Base-by-base conservation (phyloP, 2,888 invertebrate genomes). In the Shargacucullia verbasci region DNA sequence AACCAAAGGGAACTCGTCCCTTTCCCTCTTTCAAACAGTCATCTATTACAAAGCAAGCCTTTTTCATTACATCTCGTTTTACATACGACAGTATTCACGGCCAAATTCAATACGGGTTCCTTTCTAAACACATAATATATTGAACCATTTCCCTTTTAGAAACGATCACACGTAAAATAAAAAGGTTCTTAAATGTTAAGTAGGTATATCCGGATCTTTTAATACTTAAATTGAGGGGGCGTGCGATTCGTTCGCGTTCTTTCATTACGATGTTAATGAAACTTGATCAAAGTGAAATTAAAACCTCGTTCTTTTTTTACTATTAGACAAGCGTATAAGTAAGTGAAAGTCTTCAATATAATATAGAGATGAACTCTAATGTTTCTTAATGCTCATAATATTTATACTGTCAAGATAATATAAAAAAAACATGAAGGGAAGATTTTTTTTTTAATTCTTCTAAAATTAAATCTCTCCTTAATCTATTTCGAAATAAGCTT, bases 61-160 rank as follows among this genome's bases (percentile, higher is more conserved):
- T 72, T 76, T 75, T 66, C 68, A 76, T 74, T 74, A 70, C 57
- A 59, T 62, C 33, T 59, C 65, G 57, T 58, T 75, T 73, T 65
- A 65, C 69, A 77, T 74, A 69, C 56, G 56, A 53, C 55, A 54
- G 62, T 49, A 49, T 63, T 60, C 62, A 65, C 43, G 44, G 54
- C 44, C 33, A 57, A 70, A 70, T 70, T 74, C 75, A 69, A 77
- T 70, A 59, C 60, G 31, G 49, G 25, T 53, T 61, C 55, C 53
- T 50, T 56, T 67, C 39, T 55, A 47, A 67, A 58, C 38, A 53
- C 43, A 39, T 57, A 59, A 47, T 49, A 31, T 48, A 57, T 43
- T 54, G 45, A 38, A 55, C 15, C 54, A 14, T 40, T 69, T 53
- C 8, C 20, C 25, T 53, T 44, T 11, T 27, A 31, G n/a, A 9